These are phyloP conservation scores for Branchinecta lynchi DNA, from an alignment of 1,140 invertebrate species.

Conservation along the genomic window DNA sequence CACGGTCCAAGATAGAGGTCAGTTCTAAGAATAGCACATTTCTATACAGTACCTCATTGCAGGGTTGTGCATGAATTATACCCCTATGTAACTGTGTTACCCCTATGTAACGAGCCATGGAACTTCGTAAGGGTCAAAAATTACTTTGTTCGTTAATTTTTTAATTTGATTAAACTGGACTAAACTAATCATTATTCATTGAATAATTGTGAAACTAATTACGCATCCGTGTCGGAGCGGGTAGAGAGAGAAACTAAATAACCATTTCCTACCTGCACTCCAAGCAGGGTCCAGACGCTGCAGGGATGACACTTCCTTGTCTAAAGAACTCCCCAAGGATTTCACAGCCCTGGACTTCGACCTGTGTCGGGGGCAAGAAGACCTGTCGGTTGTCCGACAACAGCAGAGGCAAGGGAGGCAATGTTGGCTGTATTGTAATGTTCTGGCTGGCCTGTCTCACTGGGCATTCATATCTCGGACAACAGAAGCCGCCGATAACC, in stretches of 20 bases:
- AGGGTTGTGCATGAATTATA: too few species aligned
- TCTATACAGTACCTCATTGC: too few species aligned
- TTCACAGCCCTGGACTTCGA: constrained; percentile 46
- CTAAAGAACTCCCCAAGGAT: constrained; percentile 62
- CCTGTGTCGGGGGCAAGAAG: constrained; percentile 16
- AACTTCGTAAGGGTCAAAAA: too few species aligned
- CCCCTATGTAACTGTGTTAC: too few species aligned
- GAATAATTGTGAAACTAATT: too few species aligned
- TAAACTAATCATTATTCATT: too few species aligned
- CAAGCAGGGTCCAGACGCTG: constrained; percentile 73
- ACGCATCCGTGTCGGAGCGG: too few species aligned
- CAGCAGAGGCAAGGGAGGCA: constrained; percentile 28
- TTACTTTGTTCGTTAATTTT: too few species aligned
- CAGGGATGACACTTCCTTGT: constrained; percentile 61
- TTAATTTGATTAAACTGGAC: too few species aligned
- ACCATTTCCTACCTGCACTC: constrained; percentile 66
- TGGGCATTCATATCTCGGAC: constrained; percentile 81
- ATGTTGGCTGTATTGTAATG: constrained; percentile 56
- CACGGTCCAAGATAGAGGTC: too few species aligned
- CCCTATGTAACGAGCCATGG: too few species aligned
- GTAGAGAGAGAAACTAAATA: neutral
- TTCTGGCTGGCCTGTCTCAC: constrained; percentile 53
- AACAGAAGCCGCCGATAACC: constrained; percentile 80
- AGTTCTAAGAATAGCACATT: too few species aligned
- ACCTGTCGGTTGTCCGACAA: constrained; percentile 17